Evolutionary conservation across 2,888 invertebrate genomes (phyloP), one percentile per base, ranked within the genome.

Genomic region (Rotaria macrura): DNA sequence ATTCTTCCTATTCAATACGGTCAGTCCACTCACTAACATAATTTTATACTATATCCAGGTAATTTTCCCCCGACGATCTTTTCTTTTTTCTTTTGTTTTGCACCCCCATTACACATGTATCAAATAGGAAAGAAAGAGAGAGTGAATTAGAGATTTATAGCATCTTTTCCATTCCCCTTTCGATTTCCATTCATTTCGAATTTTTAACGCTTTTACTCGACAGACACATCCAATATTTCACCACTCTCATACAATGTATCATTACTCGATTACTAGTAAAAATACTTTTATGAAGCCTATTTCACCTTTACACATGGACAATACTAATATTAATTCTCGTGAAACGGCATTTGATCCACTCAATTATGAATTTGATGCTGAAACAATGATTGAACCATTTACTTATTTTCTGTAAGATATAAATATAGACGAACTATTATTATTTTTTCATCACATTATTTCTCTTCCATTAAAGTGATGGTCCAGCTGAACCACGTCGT

Each of bases 121-220:
- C 65, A 65, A 65, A 4, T 14, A 65, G 29, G 5, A 29, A 65
- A 34, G 20, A 20, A 5, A 34, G 65, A 65, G 65, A 65, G 34
- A 65, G 65, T 34, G 17, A 34, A 65, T 29, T 34, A 65, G 29
- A 65, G 65, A 65, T 65, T 34, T 7, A 65, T 65, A 65, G 34
- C 14, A 38, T 29, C 17, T 34, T 65, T 34, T 65, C 14, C 2
- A 47, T 47, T 47, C 38, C 12, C 20, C 6, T 20, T 34, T 17
- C 17, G 17, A 34, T 34, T 65, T 34, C 7, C 65, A 65, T 65
- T 65, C 65, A 65, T 65, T 65, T 65, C 20, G 20, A 65, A 65
- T 65, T 65, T 65, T 65, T 65, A 65, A 65, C 65, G 65, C 65
- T 65, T 65, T 65, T 65, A 65, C 38, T 65, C 65, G 65, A 34